phyloP scores from a whole-genome alignment of 2,888 invertebrate genomes.

The Thymelicus acteon region DNA sequence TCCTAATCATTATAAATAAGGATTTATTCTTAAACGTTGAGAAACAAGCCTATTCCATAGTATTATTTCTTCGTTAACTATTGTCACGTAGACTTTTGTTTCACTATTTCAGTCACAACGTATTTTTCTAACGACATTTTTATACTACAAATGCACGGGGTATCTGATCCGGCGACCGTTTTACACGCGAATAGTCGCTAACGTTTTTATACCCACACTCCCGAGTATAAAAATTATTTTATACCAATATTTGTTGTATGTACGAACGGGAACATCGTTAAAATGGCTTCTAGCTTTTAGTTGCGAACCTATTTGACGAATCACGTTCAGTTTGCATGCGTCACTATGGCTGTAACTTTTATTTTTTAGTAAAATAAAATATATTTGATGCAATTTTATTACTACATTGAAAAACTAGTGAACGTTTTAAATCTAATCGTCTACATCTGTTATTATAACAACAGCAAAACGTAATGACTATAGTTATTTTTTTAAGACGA shows the following conservation, averaged over 20 bases:
- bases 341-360: not conserved
- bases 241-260: slow-evolving; percentile 22
- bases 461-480: no score
- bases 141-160: slow-evolving; percentile 17
- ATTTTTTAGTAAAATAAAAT: not conserved
- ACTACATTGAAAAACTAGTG: no score
- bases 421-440: not conserved
- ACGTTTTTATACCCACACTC: slow-evolving; percentile 26
- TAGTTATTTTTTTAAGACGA: no score
- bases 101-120: not conserved
- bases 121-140: slow-evolving; percentile 34
- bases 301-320: slow-evolving; percentile 18
- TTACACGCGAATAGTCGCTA: slow-evolving; percentile 22
- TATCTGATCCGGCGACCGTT: slow-evolving; percentile 27
- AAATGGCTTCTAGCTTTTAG: slow-evolving; percentile 14
- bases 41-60: not conserved
- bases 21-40: no score
- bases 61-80: not conserved
- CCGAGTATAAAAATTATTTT: slow-evolving; percentile 27
- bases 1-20: no score
- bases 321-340: slow-evolving; percentile 15
- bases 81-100: slow-evolving; percentile 8
- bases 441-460: not conserved
- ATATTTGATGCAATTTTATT: not conserved
- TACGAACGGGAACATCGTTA: slow-evolving; percentile 19